Conservation (phyloP, 2,113 vertebrate species). For the Apodemus sylvaticus region DNA sequence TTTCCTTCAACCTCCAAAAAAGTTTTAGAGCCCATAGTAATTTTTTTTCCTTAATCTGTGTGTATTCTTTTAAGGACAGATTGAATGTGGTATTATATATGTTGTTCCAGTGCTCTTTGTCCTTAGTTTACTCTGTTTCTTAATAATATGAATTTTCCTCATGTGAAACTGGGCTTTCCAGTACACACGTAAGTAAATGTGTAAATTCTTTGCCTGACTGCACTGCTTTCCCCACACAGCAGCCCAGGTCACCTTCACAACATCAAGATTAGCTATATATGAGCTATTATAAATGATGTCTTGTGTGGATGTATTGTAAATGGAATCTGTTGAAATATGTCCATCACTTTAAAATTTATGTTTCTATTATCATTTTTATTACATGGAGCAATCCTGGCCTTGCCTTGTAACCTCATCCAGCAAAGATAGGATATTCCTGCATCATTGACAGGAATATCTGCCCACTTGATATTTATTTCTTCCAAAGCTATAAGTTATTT, state of each 20-base stretch:
- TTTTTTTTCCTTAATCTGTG: neutral
- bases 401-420: constrained; percentile 75
- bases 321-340: constrained; percentile 92
- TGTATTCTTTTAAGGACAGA: constrained; percentile 42
- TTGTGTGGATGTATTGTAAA: constrained; percentile 85
- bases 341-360: constrained; percentile 91
- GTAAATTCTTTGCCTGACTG: constrained; percentile 78
- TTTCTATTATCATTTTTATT: constrained; percentile 86
- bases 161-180: constrained; percentile 91
- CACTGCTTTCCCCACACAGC: constrained; percentile 77
- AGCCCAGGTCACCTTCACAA: constrained; percentile 88
- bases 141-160: constrained; percentile 92
- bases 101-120: constrained; percentile 75
- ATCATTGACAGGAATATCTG: constrained; percentile 57
- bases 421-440: constrained; percentile 65
- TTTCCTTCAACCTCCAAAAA: neutral
- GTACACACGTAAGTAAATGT: constrained; percentile 86
- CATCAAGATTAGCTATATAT: constrained; percentile 87
- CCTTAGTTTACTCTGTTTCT: constrained; percentile 87
- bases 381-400: constrained; percentile 74
- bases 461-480: constrained; percentile 65
- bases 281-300: constrained; percentile 91
- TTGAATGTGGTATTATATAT: neutral
- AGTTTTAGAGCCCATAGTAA: constrained; percentile 32
- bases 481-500: constrained; percentile 19